Evolutionary conservation across 2,113 vertebrate species (phyloP), one percentile per base, ranked within the genome.

Genomic region (Guaruba guarouba): DNA sequence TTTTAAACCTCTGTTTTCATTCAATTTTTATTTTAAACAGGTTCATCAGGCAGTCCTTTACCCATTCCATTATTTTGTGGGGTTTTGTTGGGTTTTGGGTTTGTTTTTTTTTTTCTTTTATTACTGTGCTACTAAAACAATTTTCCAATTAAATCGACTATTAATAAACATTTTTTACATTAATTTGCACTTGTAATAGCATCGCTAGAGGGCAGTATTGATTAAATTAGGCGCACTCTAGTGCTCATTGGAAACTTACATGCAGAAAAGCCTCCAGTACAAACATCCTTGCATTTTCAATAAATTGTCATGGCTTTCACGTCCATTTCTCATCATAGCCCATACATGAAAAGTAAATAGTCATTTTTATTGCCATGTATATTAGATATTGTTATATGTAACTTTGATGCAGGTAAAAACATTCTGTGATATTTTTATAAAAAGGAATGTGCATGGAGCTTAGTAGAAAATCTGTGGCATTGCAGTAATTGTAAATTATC

Each of bases 141-240:
- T 71, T 62, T 95, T 88, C 44, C 68, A 66, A 84, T 73, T 83
- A 80, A 71, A 92, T 64, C 77, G 20, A 54, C 85, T 79, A 69
- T 84, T 92, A 95, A 80, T 80, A 88, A 63, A 22, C n/a, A 24
- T 79, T 71, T 86, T 83, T 92, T 88, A 81, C 48, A 81, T 93
- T 90, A 62, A 83, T 94, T 80, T 96, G 43, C 70, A 54, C 76
- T 95, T 84, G 88, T 64, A 49, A 41, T 41, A 59, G n/a, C 35
- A 77, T 98, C 97, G 22, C 97, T 96, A 98, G 97, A 95, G 95
- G 97, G 96, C 96, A 93, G 68, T 80, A 94, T 85, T 82, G 95
- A 88, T 95, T 69, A 93, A 92, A 95, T 80, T 78, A 95, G 73
- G 62, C 10, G 54, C 91, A 62, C 81, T 79, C 70, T 78, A 66